These are phyloP conservation scores for Magallana angulata DNA, from an alignment of 1,140 invertebrate species.

Conservation along the genomic window DNA sequence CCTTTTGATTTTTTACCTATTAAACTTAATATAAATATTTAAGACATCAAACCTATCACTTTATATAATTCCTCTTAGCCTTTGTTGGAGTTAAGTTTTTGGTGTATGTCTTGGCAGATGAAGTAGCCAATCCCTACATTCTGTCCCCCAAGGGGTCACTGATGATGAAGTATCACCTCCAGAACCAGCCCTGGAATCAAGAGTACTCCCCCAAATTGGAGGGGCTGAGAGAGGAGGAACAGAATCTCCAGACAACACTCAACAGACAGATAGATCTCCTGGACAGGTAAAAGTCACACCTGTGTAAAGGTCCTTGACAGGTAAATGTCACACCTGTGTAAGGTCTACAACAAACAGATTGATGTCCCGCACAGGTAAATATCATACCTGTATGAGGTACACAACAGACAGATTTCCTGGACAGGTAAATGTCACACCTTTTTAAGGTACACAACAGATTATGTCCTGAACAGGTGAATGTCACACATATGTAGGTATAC, in stretches of 20 bases:
- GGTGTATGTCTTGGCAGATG: slow-evolving; percentile 66
- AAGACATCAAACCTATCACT: too few species aligned
- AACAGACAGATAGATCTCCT: slow-evolving; percentile 75
- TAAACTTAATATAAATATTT: too few species aligned
- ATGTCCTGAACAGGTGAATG: too few species aligned
- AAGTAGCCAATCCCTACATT: slow-evolving; percentile 79
- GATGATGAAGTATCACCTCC: slow-evolving; percentile 80
- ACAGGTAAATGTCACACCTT: too few species aligned
- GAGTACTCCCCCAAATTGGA: slow-evolving; percentile 63
- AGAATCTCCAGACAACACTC: slow-evolving; percentile 64
- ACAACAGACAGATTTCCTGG: not conserved
- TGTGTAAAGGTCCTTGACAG: not conserved
- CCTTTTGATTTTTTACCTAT: too few species aligned
- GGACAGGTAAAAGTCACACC: slow-evolving; percentile 63
- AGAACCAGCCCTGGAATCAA: slow-evolving; percentile 78
- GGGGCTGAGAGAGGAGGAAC: slow-evolving; percentile 70
- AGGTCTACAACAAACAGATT: not conserved
- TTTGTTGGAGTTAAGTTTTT: not conserved
- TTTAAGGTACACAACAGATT: too few species aligned
- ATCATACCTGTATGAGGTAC: too few species aligned
- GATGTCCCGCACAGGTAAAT: too few species aligned
- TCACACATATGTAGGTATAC: too few species aligned
- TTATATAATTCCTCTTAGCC: too few species aligned
- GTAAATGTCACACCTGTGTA: too few species aligned
- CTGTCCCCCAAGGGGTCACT: slow-evolving; percentile 78